phyloP scores from a whole-genome alignment of 2,113 vertebrate species.

The Stegastes partitus region DNA sequence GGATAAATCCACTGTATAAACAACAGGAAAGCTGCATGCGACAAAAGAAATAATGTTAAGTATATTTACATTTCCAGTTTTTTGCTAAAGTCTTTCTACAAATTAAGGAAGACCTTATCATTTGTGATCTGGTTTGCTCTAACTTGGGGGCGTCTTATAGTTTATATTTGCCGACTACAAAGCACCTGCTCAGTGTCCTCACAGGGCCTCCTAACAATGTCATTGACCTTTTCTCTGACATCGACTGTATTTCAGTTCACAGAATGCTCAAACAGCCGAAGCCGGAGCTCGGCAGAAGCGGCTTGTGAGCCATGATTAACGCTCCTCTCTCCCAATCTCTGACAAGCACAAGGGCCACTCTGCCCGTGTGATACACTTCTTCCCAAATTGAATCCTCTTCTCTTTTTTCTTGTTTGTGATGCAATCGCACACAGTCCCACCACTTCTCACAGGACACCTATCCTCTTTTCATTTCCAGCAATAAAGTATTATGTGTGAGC shows the following conservation, averaged over 20 bases:
- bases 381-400: constrained; percentile 79
- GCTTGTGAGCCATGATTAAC: constrained; percentile 73
- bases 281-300: constrained; percentile 49
- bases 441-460: constrained; percentile 66
- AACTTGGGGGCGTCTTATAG: constrained; percentile 20
- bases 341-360: constrained; percentile 80
- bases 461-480: constrained; percentile 74
- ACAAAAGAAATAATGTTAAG: not conserved
- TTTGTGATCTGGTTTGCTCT: constrained; percentile 9
- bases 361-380: constrained; percentile 76
- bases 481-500: constrained; percentile 72
- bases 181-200: constrained; percentile 57
- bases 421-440: constrained; percentile 65
- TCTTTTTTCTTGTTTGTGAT: constrained; percentile 68
- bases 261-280: constrained; percentile 57
- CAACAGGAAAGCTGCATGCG: not conserved
- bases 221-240: constrained; percentile 78
- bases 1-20: not conserved
- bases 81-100: not conserved
- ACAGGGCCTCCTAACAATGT: constrained; percentile 58
- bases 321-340: constrained; percentile 74
- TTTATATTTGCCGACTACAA: constrained; percentile 59
- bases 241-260: constrained; percentile 69
- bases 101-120: not conserved
- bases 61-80: not conserved